Evolutionary conservation across 2,888 invertebrate species (phyloP).

Genomic region (Alsophila aescularia): DNA sequence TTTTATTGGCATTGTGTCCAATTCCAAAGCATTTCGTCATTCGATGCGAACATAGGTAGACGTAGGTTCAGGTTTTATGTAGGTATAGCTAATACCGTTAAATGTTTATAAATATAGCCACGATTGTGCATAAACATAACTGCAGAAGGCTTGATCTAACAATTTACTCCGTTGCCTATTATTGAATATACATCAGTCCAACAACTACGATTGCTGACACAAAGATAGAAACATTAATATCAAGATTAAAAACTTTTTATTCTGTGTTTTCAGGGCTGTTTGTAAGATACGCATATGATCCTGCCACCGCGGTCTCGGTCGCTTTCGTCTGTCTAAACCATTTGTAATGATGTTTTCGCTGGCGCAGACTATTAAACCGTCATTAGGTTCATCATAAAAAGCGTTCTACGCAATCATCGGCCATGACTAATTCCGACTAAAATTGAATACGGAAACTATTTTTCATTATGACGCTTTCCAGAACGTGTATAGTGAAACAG

Average conservation of each 20-base stretch:
- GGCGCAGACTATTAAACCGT: slow-evolving; percentile 1
- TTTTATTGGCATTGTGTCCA: no score
- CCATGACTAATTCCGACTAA: slow-evolving; percentile 17
- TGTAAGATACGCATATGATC: no score
- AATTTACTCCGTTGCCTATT: not conserved
- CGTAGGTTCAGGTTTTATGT: not conserved
- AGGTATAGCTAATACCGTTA: not conserved
- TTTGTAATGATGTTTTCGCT: not conserved
- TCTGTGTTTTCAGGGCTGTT: no score
- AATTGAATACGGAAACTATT: slow-evolving; percentile 20
- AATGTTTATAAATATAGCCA: slow-evolving; percentile 10
- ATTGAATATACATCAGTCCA: not conserved
- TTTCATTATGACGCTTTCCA: slow-evolving; percentile 16
- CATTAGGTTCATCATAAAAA: not conserved
- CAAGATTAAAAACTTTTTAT: not conserved
- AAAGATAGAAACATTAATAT: not conserved
- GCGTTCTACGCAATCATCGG: slow-evolving; percentile 1
- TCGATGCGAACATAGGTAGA: no score
- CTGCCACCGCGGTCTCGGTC: no score
- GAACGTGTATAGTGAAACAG: not conserved
- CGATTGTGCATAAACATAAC: slow-evolving; percentile 1
- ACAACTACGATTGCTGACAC: not conserved
- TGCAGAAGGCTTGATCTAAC: not conserved
- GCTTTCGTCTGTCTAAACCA: not conserved
- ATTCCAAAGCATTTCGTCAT: no score